Conservation (phyloP, 2,797 vertebrate species). For the Pseudotriccus pelzelni region DNA sequence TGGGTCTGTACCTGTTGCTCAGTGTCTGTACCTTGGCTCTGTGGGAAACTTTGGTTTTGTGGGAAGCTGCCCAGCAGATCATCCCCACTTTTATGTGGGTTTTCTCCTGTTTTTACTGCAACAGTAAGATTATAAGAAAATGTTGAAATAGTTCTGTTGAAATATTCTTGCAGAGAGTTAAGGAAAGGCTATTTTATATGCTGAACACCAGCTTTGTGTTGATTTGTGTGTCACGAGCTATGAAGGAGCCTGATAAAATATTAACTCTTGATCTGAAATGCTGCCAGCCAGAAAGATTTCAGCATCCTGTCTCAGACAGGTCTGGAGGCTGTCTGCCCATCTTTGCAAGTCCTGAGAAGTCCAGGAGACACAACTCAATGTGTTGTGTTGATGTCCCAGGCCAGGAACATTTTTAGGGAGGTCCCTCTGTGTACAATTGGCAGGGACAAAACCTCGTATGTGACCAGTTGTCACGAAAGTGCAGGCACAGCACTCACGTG, state of each 20-base stretch:
- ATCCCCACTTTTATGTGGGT: fast-evolving
- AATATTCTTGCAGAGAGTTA: background rate
- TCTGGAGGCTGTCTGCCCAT: background rate
- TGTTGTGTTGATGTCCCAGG: background rate
- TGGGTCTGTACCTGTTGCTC: background rate
- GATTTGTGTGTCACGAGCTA: background rate
- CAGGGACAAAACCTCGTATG: background rate
- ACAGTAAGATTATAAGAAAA: background rate
- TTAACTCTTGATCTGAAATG: background rate
- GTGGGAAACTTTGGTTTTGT: background rate
- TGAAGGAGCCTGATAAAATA: background rate
- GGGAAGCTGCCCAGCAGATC: background rate
- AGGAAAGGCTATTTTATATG: background rate
- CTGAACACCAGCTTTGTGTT: background rate
- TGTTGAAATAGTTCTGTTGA: background rate
- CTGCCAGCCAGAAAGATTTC: background rate
- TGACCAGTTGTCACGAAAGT: background rate
- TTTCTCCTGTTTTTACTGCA: background rate
- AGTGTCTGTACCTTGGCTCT: background rate
- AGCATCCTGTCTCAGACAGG: background rate
- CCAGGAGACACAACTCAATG: background rate
- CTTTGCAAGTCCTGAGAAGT: background rate
- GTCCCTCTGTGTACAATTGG: background rate
- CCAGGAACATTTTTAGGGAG: background rate
- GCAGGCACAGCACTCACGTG: background rate